Conservation (phyloP, 2,888 invertebrate genomes). For the Drosophila helvetica region DNA sequence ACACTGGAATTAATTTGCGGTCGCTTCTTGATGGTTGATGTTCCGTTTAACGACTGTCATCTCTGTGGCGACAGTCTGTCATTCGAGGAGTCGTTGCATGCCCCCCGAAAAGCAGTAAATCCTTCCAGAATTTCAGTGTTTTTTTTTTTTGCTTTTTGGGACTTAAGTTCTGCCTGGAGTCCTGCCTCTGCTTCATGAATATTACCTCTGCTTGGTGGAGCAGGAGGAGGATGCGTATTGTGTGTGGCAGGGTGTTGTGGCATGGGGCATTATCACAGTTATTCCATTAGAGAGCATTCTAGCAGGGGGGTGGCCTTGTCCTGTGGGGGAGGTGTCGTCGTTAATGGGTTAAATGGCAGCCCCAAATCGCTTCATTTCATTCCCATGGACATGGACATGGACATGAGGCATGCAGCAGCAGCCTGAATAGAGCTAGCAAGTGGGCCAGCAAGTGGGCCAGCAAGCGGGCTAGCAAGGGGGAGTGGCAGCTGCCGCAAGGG, state of each 20-base stretch:
- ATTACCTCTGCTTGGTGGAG: slow-evolving; percentile 13
- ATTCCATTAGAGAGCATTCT: slow-evolving; percentile 33
- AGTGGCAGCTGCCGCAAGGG: slow-evolving; percentile 6
- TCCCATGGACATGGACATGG: slow-evolving; percentile 23
- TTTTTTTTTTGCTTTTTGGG: background rate
- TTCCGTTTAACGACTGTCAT: background rate
- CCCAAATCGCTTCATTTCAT: slow-evolving; percentile 67
- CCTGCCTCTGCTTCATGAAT: slow-evolving; percentile 5
- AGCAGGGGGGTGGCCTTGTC: slow-evolving; percentile 6
- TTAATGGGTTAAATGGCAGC: slow-evolving; percentile 74
- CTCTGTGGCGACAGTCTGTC: background rate
- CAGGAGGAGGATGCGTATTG: slow-evolving; percentile 8
- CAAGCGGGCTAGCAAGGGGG: background rate
- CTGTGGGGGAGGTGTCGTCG: slow-evolving; percentile 40
- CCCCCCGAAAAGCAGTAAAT: background rate
- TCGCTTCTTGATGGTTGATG: background rate
- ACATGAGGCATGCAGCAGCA: slow-evolving; percentile 32
- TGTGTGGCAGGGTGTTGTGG: background rate
- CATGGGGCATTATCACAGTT: slow-evolving; percentile 38
- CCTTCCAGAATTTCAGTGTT: no score
- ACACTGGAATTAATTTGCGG: slow-evolving; percentile 1
- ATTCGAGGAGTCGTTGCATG: background rate
- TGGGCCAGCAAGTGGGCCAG: background rate
- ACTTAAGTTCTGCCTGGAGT: background rate
- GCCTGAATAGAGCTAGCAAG: background rate